phyloP scores from a whole-genome alignment of 2,888 invertebrate genomes.

The Eremobia ochroleuca region DNA sequence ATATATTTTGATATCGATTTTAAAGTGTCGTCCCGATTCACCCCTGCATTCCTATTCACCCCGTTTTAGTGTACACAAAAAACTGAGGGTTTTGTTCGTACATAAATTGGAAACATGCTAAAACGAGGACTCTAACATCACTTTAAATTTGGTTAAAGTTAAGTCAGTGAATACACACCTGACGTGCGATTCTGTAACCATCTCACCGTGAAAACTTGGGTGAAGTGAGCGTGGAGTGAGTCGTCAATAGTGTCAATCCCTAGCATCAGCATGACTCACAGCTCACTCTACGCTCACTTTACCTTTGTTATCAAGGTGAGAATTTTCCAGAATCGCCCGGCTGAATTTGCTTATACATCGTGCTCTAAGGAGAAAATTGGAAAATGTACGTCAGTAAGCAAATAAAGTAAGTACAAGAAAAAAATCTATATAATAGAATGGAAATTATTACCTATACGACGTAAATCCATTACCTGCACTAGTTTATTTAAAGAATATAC shows the following conservation, averaged over 20 bases:
- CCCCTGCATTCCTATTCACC: too few relatives aligned
- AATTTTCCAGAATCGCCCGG: too few relatives aligned
- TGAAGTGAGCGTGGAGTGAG: too few relatives aligned
- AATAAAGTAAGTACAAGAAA: conserved; percentile 54
- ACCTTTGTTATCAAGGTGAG: too few relatives aligned
- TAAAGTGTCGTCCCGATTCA: too few relatives aligned
- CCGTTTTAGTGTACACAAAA: too few relatives aligned
- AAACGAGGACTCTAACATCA: conserved; percentile 82
- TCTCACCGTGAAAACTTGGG: too few relatives aligned
- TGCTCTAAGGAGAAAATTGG: conserved; percentile 88
- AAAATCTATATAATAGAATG: conserved; percentile 25
- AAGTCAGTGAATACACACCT: conserved; percentile 87
- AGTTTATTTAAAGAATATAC: not conserved
- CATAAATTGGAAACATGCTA: conserved; percentile 78
- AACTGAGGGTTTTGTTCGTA: conserved; percentile 57
- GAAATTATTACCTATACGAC: conserved; percentile 11
- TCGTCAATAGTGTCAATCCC: too few relatives aligned
- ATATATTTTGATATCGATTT: too few relatives aligned
- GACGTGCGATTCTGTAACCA: too few relatives aligned
- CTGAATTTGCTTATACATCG: conserved; percentile 91
- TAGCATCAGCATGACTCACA: too few relatives aligned
- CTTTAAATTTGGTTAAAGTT: conserved; percentile 78
- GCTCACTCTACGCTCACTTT: too few relatives aligned
- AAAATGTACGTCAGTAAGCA: conserved; percentile 76
- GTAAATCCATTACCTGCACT: not conserved